Evolutionary conservation across 2,888 invertebrate genomes (phyloP).

Genomic region (Ariolimax columbianus): DNA sequence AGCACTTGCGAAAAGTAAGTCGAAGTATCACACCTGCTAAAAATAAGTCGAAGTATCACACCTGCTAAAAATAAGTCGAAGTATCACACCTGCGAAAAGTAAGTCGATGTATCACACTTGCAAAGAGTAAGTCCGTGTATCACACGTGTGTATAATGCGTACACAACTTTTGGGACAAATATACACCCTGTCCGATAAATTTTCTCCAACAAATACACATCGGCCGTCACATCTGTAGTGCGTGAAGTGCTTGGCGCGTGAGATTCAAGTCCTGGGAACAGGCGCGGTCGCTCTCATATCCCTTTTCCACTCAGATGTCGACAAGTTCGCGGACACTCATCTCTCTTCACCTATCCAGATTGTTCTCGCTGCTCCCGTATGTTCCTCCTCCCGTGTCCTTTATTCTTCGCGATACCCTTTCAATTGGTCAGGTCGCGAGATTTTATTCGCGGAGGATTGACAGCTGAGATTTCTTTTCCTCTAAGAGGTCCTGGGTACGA

Average conservation of each 20-base stretch:
- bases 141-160: too few relatives aligned
- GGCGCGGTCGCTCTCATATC: background rate
- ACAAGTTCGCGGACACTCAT: background rate
- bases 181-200: too few relatives aligned
- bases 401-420: background rate
- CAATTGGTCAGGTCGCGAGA: background rate
- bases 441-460: background rate
- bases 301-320: background rate
- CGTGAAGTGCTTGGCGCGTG: background rate
- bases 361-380: background rate
- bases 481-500: too few relatives aligned
- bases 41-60: too few relatives aligned
- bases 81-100: too few relatives aligned
- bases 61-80: too few relatives aligned
- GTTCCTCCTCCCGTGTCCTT: background rate
- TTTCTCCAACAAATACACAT: too few relatives aligned
- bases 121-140: too few relatives aligned
- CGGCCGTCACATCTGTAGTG: background rate
- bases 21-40: too few relatives aligned
- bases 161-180: too few relatives aligned
- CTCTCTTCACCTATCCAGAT: background rate
- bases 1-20: too few relatives aligned
- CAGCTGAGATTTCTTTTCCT: background rate
- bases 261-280: background rate
- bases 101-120: too few relatives aligned